Conservation (phyloP, 1,140 invertebrate species). For the Phortica variegata region DNA sequence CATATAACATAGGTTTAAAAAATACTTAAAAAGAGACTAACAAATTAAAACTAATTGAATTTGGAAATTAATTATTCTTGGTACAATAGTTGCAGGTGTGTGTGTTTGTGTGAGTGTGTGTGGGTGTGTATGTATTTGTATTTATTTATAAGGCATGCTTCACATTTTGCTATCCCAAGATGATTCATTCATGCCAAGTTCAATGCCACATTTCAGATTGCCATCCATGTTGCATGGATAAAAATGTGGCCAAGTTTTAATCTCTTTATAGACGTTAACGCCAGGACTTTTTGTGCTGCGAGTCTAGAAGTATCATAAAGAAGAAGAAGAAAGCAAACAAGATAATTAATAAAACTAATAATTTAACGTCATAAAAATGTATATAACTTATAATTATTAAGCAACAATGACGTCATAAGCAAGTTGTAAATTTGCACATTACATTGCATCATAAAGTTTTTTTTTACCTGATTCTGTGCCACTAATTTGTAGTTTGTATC, state of each 20-base stretch:
- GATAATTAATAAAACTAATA: background rate
- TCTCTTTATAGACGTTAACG: slow-evolving; percentile 57
- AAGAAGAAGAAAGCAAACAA: no score
- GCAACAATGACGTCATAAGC: background rate
- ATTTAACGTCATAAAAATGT: slow-evolving; percentile 2
- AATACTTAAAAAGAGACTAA: background rate
- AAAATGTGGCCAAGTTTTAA: slow-evolving; percentile 56
- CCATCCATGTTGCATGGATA: slow-evolving; percentile 30
- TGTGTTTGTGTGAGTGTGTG: background rate
- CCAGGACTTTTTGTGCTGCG: slow-evolving; percentile 60
- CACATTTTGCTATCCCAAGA: slow-evolving; percentile 32
- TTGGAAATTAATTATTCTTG: background rate
- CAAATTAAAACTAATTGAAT: background rate
- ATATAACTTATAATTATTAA: background rate
- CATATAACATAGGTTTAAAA: background rate
- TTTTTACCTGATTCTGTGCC: slow-evolving; percentile 57
- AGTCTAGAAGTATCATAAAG: no score
- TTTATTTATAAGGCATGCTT: background rate
- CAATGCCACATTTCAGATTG: slow-evolving; percentile 32
- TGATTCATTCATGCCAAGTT: slow-evolving; percentile 36
- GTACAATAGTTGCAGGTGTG: background rate
- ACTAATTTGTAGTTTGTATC: slow-evolving; percentile 55
- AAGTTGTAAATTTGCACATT: background rate
- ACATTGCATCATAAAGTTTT: background rate
- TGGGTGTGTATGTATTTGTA: background rate